Conservation (phyloP, 1,140 invertebrate species). For the Tetragonula clypearis region DNA sequence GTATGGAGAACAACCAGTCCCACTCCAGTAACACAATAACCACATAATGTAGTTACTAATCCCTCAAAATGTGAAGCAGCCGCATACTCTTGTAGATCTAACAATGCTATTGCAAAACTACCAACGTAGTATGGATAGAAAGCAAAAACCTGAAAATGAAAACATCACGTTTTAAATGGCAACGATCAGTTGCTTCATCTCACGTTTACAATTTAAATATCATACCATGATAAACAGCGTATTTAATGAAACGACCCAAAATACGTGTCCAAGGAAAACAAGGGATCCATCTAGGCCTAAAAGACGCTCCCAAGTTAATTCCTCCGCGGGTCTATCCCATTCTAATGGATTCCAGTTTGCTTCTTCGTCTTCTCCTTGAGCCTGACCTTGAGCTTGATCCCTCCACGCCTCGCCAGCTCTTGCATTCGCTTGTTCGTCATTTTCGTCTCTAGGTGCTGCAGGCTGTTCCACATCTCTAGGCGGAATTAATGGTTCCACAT, state of each 20-base stretch:
- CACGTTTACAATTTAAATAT: not conserved
- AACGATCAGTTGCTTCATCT: not conserved
- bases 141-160: constrained; percentile 87
- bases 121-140: constrained; percentile 98
- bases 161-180: not conserved
- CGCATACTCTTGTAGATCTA: constrained; percentile 90
- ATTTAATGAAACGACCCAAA: constrained; percentile 99
- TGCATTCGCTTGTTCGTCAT: constrained; percentile 60
- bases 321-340: constrained; percentile 98
- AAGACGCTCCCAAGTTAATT: constrained; percentile 98
- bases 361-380: constrained; percentile 88
- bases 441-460: constrained; percentile 62
- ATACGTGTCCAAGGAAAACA: constrained; percentile 98
- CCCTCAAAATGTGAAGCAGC: constrained; percentile 95
- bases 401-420: constrained; percentile 76
- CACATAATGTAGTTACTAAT: constrained; percentile 94
- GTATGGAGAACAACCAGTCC: constrained; percentile 92
- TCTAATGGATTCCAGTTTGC: constrained; percentile 99
- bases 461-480: constrained; percentile 43
- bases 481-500: constrained; percentile 38
- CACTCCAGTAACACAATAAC: constrained; percentile 95
- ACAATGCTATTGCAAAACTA: constrained; percentile 88
- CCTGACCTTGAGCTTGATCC: constrained; percentile 78
- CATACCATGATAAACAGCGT: constrained; percentile 95
- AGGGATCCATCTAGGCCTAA: constrained; percentile 98